Base-by-base conservation (phyloP, 2,888 invertebrate genomes). In the Sthenelais limicola region DNA sequence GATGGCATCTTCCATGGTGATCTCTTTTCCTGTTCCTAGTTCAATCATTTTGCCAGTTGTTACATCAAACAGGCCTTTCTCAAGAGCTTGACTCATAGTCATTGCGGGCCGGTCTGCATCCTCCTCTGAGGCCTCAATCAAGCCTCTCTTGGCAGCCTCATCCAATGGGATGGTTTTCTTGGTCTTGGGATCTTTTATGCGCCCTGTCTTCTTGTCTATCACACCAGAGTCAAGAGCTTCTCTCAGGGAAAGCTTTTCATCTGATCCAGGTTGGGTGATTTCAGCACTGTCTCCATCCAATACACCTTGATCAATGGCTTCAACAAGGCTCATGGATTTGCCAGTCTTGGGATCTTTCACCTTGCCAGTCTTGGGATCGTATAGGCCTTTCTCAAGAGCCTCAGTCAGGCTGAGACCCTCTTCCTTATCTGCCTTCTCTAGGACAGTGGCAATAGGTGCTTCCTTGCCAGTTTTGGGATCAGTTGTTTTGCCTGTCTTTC, bases 191-290 rank as follows among this genome's bases (percentile, higher is more conserved):
- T 97, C 94, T 7, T 78, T 77, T 73, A 84, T 84, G 0, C 83
- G 70, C 7, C 85, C 84, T 70, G 80, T 80, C 21, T 79, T 95
- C 5, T 96, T 94, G 83, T 96, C 96, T 87, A 92, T 92, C 58
- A 97, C 91, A 85, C 97, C 96, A 82, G 93, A 91, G 85, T 95
- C 94, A 82, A 97, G 96, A 33, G 96, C 96, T 43, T 43, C 49
- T 48, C 96, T 91, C 72, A 93, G 89, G 85, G 38, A 18, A 9
- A 62, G 18, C 35, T 21, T 38, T 12, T 15, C 38, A 18, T 95
- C 95, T 30, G 92, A 84, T 82, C 91, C 91, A 30, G 95, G 94
- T 89, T 97, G 94, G 4, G 78, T 77, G 72, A 84, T 84, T 1
- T 82, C 68, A 7, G 85, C 84, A 69, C 80, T 80, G 21, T 79